Base-by-base conservation (phyloP, 2,797 vertebrate genomes). In the Hydrolagus colliei region DNA sequence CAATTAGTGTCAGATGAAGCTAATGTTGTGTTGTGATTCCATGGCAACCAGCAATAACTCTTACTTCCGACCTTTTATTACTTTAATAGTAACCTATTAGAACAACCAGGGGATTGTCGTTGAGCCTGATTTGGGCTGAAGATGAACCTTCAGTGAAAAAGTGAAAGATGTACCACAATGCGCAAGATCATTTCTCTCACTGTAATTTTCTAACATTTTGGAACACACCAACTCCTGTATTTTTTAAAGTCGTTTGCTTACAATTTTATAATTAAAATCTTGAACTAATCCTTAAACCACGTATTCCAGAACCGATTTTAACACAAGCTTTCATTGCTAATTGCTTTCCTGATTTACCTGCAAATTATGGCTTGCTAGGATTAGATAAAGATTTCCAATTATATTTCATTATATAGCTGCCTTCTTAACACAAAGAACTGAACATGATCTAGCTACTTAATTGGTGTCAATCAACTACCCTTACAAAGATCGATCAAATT, bases 361-460 rank as follows among this genome's bases (percentile, higher is more conserved):
- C 65, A 68, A 84, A n/a, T 84, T 71, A 84, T 41, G 65, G 27
- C 79, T 84, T 8, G 14, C 68, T 67, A 71, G 32, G 9, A 84
- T 16, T 65, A 84, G 79, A 84, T 82, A 68, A 82, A 82, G 32
- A 68, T 68, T 84, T 84, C 79, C 65, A 84, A 71, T 41, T 84
- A 71, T 84, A 35, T 71, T 84, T 84, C 65, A 20, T 35, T 84
- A 32, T 13, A 52, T 16, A 84, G 16, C 20, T 84, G 79, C 65
- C 32, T 71, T 84, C 41, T 84, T 84, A 68, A 71, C 13, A 84
- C 65, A 84, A 84, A 84, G 65, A 10, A 84, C n/a, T 84, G 79
- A 71, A 16, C 67, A 71, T 35, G 18, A 84, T 84, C 22, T 2
- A 35, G 22, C 4, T 84, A 14, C 79, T 67, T 84, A 84, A 71